These are phyloP conservation scores for Drosophila varians DNA, from an alignment of 1,140 invertebrate species.

Conservation along the genomic window DNA sequence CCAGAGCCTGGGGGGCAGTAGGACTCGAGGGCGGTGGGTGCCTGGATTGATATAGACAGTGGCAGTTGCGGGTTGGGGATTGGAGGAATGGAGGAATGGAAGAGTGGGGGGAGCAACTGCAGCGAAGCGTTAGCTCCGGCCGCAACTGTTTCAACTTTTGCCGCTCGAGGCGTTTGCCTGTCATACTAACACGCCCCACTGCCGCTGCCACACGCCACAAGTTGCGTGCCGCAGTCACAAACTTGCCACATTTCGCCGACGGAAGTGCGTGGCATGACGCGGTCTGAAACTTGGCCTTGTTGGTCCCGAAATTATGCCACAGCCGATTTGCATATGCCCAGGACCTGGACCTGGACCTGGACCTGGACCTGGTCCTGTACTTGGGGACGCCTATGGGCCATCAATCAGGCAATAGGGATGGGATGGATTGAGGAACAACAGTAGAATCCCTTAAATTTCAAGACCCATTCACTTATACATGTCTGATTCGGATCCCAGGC, in stretches of 20 bases:
- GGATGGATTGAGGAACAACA: neutral
- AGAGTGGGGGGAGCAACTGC: slow-evolving; percentile 10
- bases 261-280: slow-evolving; percentile 52
- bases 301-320: slow-evolving; percentile 39
- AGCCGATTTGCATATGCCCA: slow-evolving; percentile 19
- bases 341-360: neutral
- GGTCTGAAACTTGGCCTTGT: slow-evolving; percentile 22
- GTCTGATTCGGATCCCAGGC: too few relatives aligned
- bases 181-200: slow-evolving; percentile 45
- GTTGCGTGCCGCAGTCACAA: slow-evolving; percentile 49
- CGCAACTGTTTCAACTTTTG: neutral
- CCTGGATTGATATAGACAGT: slow-evolving; percentile 52
- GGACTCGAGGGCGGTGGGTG: slow-evolving; percentile 3
- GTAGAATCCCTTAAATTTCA: neutral
- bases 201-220: slow-evolving; percentile 51
- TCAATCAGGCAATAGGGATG: slow-evolving; percentile 11
- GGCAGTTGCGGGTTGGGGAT: slow-evolving; percentile 3
- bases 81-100: slow-evolving; percentile 26
- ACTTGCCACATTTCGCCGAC: slow-evolving; percentile 20
- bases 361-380: neutral
- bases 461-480: neutral
- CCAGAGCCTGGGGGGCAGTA: slow-evolving; percentile 28
- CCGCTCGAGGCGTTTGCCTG: slow-evolving; percentile 38
- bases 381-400: neutral
- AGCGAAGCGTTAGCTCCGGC: slow-evolving; percentile 1